Evolutionary conservation across 2,888 invertebrate genomes (phyloP).

Genomic region (Drosophila neotestacea): DNA sequence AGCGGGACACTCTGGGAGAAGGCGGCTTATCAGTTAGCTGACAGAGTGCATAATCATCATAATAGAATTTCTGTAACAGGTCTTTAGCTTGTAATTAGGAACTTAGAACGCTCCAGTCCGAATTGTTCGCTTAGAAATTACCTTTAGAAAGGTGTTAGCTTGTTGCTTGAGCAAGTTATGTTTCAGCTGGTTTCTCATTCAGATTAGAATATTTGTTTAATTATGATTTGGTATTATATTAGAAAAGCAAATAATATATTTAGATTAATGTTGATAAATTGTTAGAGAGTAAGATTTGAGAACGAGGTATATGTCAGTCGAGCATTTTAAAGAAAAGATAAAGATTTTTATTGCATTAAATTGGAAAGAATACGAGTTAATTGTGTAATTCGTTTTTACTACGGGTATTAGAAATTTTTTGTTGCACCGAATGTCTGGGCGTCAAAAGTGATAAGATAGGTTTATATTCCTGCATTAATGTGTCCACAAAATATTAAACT

Average conservation of each 20-base stretch:
- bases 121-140: conserved; percentile 8
- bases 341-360: conserved; percentile 9
- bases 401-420: conserved; percentile 8
- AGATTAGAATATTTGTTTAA: neutral
- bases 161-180: neutral
- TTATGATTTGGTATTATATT: neutral
- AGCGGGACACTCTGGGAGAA: conserved; percentile 22
- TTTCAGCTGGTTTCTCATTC: neutral
- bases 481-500: conserved; percentile 12
- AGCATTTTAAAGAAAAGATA: conserved; percentile 1
- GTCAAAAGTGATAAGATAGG: conserved; percentile 21
- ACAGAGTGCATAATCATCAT: conserved; percentile 52
- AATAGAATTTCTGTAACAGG: conserved; percentile 62
- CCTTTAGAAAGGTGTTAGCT: neutral
- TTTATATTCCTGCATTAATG: conserved; percentile 12
- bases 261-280: neutral
- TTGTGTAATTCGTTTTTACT: conserved; percentile 25
- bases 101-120: neutral
- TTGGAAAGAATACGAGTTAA: conserved; percentile 2
- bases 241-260: neutral
- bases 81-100: conserved; percentile 52
- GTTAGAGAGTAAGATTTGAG: neutral
- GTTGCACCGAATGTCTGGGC: conserved; percentile 6
- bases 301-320: conserved; percentile 7
- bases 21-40: conserved; percentile 62